Evolutionary conservation across 2,113 vertebrate species (phyloP).

Genomic region (Sinocyclocheilus anshuiensis): DNA sequence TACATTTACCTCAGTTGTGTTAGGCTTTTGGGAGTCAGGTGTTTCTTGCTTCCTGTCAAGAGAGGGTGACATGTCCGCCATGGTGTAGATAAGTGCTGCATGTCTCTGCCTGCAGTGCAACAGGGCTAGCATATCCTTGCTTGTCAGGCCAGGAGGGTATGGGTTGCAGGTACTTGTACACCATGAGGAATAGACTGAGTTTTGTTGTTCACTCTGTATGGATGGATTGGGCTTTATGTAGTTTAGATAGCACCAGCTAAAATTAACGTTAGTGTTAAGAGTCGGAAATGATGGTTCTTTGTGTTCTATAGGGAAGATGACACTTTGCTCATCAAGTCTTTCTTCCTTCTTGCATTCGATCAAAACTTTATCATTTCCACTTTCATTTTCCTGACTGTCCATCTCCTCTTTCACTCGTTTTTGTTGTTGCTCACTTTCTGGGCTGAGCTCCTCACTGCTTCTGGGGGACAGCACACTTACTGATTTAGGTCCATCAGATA

Average conservation of each 20-base stretch:
- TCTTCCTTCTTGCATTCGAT: conserved; percentile 53
- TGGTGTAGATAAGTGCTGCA: conserved; percentile 90
- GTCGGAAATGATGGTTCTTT: conserved; percentile 83
- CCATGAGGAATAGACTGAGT: conserved; percentile 93
- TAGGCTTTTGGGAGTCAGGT: conserved; percentile 80
- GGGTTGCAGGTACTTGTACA: conserved; percentile 89
- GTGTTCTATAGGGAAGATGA: conserved; percentile 72
- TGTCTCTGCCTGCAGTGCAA: conserved; percentile 93
- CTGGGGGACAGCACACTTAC: conserved; percentile 87
- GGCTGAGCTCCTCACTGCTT: conserved; percentile 86
- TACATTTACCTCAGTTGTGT: conserved; percentile 86
- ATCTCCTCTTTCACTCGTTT: conserved; percentile 91
- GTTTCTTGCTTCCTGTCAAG: conserved; percentile 76
- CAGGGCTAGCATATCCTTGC: conserved; percentile 88
- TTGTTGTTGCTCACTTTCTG: conserved; percentile 87
- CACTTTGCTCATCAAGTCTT: conserved; percentile 46
- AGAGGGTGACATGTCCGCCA: conserved; percentile 76
- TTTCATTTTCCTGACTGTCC: conserved; percentile 76
- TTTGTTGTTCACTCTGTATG: conserved; percentile 81
- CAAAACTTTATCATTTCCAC: background rate
- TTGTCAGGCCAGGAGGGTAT: conserved; percentile 91
- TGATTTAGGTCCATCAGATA: conserved; percentile 68
- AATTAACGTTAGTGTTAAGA: conserved; percentile 90
- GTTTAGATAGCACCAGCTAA: conserved; percentile 98
- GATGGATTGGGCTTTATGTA: conserved; percentile 92